A percentile compares a stretch with the other conserved stretches of the same genome.
phyloP scores from a whole-genome alignment of 2,888 invertebrate species.

The Drosophila limbata region DNA sequence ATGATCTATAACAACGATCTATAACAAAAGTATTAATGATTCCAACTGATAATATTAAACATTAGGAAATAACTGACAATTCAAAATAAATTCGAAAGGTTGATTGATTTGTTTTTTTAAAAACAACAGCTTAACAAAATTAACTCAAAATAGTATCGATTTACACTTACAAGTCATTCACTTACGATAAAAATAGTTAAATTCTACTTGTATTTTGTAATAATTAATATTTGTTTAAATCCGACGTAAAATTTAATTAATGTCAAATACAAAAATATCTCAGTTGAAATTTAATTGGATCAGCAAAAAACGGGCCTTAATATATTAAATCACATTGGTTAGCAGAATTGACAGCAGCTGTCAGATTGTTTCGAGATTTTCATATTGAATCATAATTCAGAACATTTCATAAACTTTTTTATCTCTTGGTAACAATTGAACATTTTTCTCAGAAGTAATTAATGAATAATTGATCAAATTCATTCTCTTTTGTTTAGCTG shows the following conservation, averaged over 20 bases:
- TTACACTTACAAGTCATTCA: not conserved
- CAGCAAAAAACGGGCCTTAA: not conserved
- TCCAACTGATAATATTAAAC: not conserved
- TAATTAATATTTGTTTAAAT: not conserved
- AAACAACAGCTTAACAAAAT: not conserved
- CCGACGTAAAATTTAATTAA: not conserved
- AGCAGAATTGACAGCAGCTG: not conserved
- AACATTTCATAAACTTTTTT: constrained; percentile 1
- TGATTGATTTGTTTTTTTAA: not conserved
- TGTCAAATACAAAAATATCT: not conserved
- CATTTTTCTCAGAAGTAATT: constrained; percentile 8
- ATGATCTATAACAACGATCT: constrained; percentile 5
- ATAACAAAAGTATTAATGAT: constrained; percentile 9
- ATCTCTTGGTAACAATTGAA: not conserved
- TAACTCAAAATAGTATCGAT: not conserved
- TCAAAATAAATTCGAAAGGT: not conserved
- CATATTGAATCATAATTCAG: not conserved
- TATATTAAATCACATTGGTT: not conserved
- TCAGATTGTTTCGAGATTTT: not conserved
- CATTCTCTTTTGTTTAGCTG: not conserved
- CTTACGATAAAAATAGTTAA: not conserved
- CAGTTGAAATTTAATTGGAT: not conserved
- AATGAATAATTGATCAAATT: constrained; percentile 16
- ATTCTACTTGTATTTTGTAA: not conserved
- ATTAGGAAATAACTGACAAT: not conserved